These are phyloP conservation scores for Leptosomus discolor DNA, from an alignment of 2,113 vertebrate genomes.

Conservation along the genomic window DNA sequence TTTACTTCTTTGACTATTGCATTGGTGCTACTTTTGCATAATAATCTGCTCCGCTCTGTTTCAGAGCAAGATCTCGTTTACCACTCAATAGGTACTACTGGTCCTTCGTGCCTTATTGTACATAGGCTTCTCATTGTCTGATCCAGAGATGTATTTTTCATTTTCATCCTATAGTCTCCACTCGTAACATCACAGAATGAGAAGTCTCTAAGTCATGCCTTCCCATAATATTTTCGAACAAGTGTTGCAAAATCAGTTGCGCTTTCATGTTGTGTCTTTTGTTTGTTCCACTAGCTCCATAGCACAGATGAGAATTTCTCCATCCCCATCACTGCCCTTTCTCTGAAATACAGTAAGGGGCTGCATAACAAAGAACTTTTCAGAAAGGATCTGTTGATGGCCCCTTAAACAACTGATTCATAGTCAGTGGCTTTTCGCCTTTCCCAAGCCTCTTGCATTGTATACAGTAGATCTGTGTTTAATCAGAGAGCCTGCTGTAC, in stretches of 20 bases:
- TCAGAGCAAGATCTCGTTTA: not conserved
- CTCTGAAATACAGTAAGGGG: not conserved
- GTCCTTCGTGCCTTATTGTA: not conserved
- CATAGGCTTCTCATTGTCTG: not conserved
- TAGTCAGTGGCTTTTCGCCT: not conserved
- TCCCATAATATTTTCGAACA: not conserved
- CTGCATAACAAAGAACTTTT: not conserved
- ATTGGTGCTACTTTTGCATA: not conserved
- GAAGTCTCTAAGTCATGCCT: not conserved
- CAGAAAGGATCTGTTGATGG: not conserved
- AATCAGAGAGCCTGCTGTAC: not conserved
- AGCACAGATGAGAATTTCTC: not conserved
- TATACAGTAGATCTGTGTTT: not conserved
- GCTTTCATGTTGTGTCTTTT: not conserved
- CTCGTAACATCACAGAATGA: not conserved
- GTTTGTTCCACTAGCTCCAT: not conserved
- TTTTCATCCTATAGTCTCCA: not conserved
- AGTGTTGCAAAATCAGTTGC: not conserved
- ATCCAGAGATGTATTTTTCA: not conserved
- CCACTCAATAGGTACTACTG: not conserved
- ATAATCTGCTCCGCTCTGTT: not conserved
- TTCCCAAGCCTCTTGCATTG: not conserved
- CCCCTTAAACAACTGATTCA: not conserved
- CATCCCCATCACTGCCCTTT: not conserved
- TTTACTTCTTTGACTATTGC: not conserved